Evolutionary conservation across 1,140 invertebrate genomes (phyloP), one percentile per base, ranked within the genome.

Genomic region (Cydia splendana): DNA sequence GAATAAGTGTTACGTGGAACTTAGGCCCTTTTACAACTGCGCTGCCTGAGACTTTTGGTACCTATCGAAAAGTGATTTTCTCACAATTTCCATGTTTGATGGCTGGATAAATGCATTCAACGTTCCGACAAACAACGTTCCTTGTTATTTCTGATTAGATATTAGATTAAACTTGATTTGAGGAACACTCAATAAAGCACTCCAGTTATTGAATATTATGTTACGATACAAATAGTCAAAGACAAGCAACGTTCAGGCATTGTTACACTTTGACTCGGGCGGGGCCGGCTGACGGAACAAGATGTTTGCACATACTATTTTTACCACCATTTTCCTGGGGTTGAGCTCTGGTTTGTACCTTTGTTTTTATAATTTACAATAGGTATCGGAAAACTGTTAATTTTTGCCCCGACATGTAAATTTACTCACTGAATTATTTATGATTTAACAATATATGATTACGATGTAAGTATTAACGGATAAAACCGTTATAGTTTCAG

Each of bases 101-200:
- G 38, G 7, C 45, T 48, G 12, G 12, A 48, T 15, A 48, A 45
- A 48, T 12, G 51, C 10, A 53, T 53, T 48, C 4, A 53, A 53
- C 51, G n/a, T 53, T 53, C 15, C 15, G 10, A 6, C 51, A 53
- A 53, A 53, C 51, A n/a, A n/a, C 38, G 51, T n/a, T 53, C 51
- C 15, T 6, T 53, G 51, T 18, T 53, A 53, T 53, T 53, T 53
- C 15, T 18, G n/a, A 53, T 53, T 53, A 53, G 51, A n/a, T 53
- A 18, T 62, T 24, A 24, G 57, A 62, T 62, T 62, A 62, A 62
- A 62, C 5, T 53, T n/a, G 13, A n/a, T 62, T 62, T 24, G 20
- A 10, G 20, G 57, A 62, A 62, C 57, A 62, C 57, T 62, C 57
- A 20, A 62, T 24, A 62, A 62, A 62, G 57, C 13, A 18, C 51